Base-by-base conservation (phyloP, 2,797 vertebrate genomes). In the Mastacembelus armatus region DNA sequence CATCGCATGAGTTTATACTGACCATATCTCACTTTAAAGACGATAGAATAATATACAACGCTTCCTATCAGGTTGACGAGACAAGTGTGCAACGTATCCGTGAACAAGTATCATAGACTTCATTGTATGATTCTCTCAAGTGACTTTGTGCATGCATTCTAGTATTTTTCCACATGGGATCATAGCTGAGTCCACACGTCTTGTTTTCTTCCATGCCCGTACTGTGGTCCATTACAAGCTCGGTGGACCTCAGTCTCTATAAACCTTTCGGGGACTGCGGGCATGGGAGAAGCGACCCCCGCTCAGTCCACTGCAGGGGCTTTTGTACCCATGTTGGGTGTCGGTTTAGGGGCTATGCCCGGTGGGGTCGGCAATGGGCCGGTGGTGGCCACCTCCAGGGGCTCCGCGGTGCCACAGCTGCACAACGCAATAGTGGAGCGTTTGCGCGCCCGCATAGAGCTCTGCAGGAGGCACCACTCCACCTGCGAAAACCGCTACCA, bases 371-470 rank as follows among this genome's bases (percentile, higher is more conserved):
- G 84, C 80, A 48, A 2, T 63, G 85, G 88, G 86, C 61, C 82
- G 39, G 87, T 89, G 69, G 80, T 45, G 57, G 85, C 93, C 87
- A 74, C 93, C 45, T 87, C 94, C 66, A 90, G 94, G 27, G 93
- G 93, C 55, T 88, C 94, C 3, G 93, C 94, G 36, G 92, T 95
- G 48, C 96, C 96, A 7, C 94, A 95, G 80, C 92, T 97, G 73
- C 97, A 98, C 91, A 97, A 94, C 74, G 96, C 96, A 68, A 98
- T 99, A 35, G 97, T 99, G 88, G 97, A 99, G 90, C 95, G 97
- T 50, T 80, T 98, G 52, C 94, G 97, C 71, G 96, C 96, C 74
- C 95, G 97, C 61, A 98, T 99, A 18, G 96, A 97, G 80, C 89
- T 96, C 56, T 99, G 96, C 91, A 92, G 97, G 78, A 92, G 96